Evolutionary conservation across 2,888 invertebrate species (phyloP), one percentile per base, ranked within the genome.

Genomic region (Abrostola triplasia): DNA sequence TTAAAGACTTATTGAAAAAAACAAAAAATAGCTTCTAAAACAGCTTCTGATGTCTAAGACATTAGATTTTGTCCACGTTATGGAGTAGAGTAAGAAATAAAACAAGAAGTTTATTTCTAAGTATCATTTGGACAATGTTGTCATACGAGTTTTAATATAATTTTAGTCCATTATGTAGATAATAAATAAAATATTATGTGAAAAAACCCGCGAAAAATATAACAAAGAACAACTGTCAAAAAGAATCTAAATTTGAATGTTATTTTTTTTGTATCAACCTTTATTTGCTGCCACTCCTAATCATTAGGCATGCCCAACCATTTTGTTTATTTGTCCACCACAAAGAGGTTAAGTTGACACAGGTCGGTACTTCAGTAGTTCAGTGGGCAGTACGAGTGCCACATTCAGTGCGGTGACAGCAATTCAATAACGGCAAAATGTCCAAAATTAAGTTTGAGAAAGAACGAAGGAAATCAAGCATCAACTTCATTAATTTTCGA

Each of bases 401-500:
- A 11, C 47, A 6, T 40, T 9, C 36, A 8, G 12, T 35, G 10
- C n/a, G 40, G 41, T 49, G 1, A 59, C 66, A 48, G 53, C 41
- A 55, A 56, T 40, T 42, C 12, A 36, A 5, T 10, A 47, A 54
- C 9, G 5, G 44, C 38, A 76, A 56, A 36, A 87, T 87, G 87
- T 72, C 83, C 2, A 85, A 86, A 79, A 54, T 84, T 13, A 63
- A 80, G 12, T 80, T 77, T 13, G 68, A 83, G 24, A 86, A 81
- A 0, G 84, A 88, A 24, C 81, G 89, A 0, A 83, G 92, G 10
- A 89, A 88, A 65, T 91, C 91, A 0, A 93, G 92, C 62, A 88
- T 93, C 5, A 92, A 90, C 70, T 90, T 91, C 52, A 54, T 81
- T 0, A 93, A 93, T 71, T 90, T 83, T 63, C 82, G 78, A 0